Evolutionary conservation across 2,113 vertebrate species (phyloP).

Genomic region (Mesitornis unicolor): DNA sequence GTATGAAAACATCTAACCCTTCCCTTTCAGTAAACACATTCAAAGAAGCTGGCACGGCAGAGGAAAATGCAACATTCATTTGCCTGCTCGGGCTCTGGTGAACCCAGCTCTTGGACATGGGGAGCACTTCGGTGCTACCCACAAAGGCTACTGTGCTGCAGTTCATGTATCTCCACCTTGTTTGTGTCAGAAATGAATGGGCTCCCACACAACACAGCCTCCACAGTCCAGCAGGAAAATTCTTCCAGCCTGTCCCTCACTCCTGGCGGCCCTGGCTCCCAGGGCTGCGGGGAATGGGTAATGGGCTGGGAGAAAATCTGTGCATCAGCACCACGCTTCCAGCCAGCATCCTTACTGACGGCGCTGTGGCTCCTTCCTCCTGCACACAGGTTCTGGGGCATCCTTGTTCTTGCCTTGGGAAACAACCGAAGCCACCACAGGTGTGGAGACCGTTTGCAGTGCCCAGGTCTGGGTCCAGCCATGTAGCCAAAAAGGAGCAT

Average conservation of each 20-base stretch:
- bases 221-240: not conserved
- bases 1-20: not conserved
- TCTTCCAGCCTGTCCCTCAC: not conserved
- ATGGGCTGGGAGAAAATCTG: not conserved
- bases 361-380: not conserved
- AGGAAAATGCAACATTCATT: fast-evolving
- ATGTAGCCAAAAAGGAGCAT: not conserved
- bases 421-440: not conserved
- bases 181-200: not conserved
- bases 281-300: not conserved
- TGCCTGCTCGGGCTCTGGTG: not conserved
- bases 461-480: not conserved
- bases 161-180: not conserved
- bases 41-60: not conserved
- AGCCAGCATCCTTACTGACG: not conserved
- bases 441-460: fast-evolving
- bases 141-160: not conserved
- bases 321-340: not conserved
- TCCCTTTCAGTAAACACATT: not conserved
- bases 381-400: fast-evolving
- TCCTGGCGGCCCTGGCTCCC: not conserved
- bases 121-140: not conserved
- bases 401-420: fast-evolving
- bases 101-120: not conserved
- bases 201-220: not conserved